Evolutionary conservation across 2,888 invertebrate genomes (phyloP).

Genomic region (Teleiodes luculella): DNA sequence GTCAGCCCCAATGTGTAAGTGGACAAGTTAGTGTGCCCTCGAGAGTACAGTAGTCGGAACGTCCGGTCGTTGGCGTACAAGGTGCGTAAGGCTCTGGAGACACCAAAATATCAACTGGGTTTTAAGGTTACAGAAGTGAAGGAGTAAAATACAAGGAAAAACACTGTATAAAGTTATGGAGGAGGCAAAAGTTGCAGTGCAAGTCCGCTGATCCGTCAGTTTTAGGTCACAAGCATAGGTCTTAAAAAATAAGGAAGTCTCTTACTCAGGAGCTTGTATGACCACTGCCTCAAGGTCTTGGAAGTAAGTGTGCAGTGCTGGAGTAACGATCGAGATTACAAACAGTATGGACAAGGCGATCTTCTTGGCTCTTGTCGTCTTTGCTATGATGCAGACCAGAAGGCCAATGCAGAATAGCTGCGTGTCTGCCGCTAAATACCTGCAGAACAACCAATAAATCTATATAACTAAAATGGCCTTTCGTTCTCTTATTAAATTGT

Average conservation of each 20-base stretch:
- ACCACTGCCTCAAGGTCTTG: conserved; percentile 58
- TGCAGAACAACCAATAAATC: conserved; percentile 23
- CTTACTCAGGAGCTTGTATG: conserved; percentile 67
- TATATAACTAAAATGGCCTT: no score
- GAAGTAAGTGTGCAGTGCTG: conserved; percentile 56
- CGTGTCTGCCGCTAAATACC: conserved; percentile 72
- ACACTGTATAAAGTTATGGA: neutral
- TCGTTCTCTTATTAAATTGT: no score
- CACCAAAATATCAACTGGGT: no score
- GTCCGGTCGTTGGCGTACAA: conserved; percentile 51
- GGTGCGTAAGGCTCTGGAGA: conserved; percentile 46
- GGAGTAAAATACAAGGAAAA: neutral
- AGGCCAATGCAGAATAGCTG: conserved; percentile 64
- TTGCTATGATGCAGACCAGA: conserved; percentile 47
- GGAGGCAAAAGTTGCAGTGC: neutral
- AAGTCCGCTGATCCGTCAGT: neutral
- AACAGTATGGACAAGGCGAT: conserved; percentile 37
- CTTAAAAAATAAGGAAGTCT: conserved; percentile 10
- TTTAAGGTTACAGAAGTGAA: neutral
- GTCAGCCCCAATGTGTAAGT: conserved; percentile 59
- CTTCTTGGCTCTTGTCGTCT: conserved; percentile 33
- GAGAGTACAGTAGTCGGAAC: conserved; percentile 54
- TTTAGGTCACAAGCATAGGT: no score
- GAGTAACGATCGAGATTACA: conserved; percentile 36
- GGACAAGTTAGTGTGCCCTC: conserved; percentile 64